These are phyloP conservation scores for Drosophila bunnanda DNA, from an alignment of 2,888 invertebrate genomes.

Conservation along the genomic window DNA sequence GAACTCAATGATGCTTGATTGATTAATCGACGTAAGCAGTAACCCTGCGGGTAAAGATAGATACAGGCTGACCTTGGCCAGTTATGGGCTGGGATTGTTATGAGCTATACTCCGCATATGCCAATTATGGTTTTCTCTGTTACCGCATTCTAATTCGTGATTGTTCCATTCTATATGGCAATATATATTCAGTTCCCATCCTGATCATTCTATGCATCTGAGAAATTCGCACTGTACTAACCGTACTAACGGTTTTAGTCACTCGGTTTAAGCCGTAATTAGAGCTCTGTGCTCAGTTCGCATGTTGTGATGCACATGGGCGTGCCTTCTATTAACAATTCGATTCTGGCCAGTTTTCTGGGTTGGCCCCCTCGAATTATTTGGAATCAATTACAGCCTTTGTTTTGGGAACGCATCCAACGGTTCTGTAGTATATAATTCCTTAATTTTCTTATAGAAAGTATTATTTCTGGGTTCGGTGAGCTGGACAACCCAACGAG, in stretches of 20 bases:
- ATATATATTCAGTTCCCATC: slow-evolving; percentile 38
- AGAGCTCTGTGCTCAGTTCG: slow-evolving; percentile 29
- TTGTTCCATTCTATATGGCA: slow-evolving; percentile 19
- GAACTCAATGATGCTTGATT: slow-evolving; percentile 43
- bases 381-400: slow-evolving; percentile 2
- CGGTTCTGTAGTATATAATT: slow-evolving; percentile 2
- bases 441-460: slow-evolving; percentile 2
- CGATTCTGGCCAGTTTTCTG: slow-evolving; percentile 39
- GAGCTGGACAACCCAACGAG: slow-evolving; percentile 9
- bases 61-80: slow-evolving; percentile 25
- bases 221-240: slow-evolving; percentile 50
- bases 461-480: not conserved
- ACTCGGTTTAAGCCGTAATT: slow-evolving; percentile 33
- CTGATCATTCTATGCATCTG: slow-evolving; percentile 50
- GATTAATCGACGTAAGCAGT: slow-evolving; percentile 44
- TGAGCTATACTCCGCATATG: slow-evolving; percentile 12
- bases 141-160: slow-evolving; percentile 17
- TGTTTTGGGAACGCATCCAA: slow-evolving; percentile 29
- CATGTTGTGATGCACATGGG: slow-evolving; percentile 60
- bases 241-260: slow-evolving; percentile 28
- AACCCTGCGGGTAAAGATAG: slow-evolving; percentile 17
- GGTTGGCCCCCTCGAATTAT: slow-evolving; percentile 37
- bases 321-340: slow-evolving; percentile 51
- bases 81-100: slow-evolving; percentile 6
- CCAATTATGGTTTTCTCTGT: slow-evolving; percentile 32